A percentile compares a stretch with the other conserved stretches of the same genome.
These are phyloP conservation scores for Fukomys damarensis DNA, from an alignment of 2,113 vertebrate species.

Conservation along the genomic window DNA sequence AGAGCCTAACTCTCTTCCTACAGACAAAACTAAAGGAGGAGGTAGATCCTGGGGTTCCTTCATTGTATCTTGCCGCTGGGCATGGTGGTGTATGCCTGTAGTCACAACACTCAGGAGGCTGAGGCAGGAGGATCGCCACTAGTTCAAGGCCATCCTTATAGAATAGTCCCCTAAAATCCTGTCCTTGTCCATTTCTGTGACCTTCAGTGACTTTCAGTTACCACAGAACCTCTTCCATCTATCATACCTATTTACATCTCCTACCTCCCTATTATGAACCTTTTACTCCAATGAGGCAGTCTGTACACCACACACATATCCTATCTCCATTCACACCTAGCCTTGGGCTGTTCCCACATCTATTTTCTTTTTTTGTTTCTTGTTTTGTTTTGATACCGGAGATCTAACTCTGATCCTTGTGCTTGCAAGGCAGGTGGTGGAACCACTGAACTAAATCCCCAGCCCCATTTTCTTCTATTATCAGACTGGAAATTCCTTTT, in stretches of 20 bases:
- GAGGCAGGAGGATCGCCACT: background rate
- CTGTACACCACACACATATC: background rate
- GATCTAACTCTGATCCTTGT: no score
- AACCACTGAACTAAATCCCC: no score
- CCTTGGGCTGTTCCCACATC: background rate
- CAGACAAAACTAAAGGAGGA: conserved; percentile 57
- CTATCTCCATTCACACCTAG: background rate
- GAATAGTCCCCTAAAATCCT: conserved; percentile 35
- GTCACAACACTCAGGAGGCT: background rate
- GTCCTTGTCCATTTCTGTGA: background rate
- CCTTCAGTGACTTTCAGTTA: conserved; percentile 24
- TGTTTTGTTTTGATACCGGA: no score
- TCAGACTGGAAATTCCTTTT: conserved; percentile 36
- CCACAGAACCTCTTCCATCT: background rate
- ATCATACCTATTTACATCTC: conserved; percentile 26
- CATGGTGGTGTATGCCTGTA: background rate
- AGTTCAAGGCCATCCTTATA: background rate
- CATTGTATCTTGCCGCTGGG: background rate
- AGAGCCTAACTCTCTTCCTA: conserved; percentile 58
- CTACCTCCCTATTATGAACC: conserved; percentile 18
- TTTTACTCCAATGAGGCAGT: background rate
- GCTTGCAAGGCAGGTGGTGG: no score
- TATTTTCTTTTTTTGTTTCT: no score
- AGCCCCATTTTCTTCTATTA: conserved; percentile 7
- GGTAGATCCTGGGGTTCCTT: conserved; percentile 61